Conservation (phyloP, 2,888 invertebrate species). For the Carterocephalus palaemon region DNA sequence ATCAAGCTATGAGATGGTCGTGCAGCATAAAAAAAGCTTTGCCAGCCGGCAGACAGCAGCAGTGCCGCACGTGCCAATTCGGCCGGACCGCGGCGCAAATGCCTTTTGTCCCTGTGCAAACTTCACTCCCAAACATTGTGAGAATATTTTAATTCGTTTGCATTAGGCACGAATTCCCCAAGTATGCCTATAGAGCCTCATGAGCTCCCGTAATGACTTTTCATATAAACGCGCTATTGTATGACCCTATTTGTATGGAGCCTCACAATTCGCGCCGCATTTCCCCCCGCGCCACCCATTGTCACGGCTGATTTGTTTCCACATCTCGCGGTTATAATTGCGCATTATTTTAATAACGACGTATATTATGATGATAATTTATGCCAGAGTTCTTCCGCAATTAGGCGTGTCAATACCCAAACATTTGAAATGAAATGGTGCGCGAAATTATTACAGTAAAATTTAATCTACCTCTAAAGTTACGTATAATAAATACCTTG, state of each 20-base stretch:
- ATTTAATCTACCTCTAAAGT: too few species aligned
- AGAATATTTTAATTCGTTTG: slow-evolving; percentile 16
- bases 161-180: slow-evolving; percentile 17
- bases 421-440: slow-evolving; percentile 7
- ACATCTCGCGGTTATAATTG: slow-evolving; percentile 7
- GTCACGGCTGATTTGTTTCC: slow-evolving; percentile 9
- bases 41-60: too few species aligned
- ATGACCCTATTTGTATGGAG: slow-evolving; percentile 16
- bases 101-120: slow-evolving; percentile 8
- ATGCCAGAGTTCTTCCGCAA: too few species aligned
- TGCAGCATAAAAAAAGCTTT: too few species aligned
- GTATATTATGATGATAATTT: slow-evolving; percentile 1
- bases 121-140: slow-evolving; percentile 12
- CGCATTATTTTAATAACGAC: slow-evolving; percentile 6
- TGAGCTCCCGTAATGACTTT: slow-evolving; percentile 12
- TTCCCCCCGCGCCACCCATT: slow-evolving; percentile 1
- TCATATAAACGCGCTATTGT: slow-evolving; percentile 8
- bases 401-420: too few species aligned
- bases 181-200: slow-evolving; percentile 6
- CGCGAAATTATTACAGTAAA: too few species aligned
- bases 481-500: too few species aligned
- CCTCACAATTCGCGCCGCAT: not conserved
- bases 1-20: too few species aligned
- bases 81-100: not conserved
- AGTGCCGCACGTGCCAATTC: too few species aligned